phyloP scores from a whole-genome alignment of 2,888 invertebrate species.

The Chrysolina oricalcia region DNA sequence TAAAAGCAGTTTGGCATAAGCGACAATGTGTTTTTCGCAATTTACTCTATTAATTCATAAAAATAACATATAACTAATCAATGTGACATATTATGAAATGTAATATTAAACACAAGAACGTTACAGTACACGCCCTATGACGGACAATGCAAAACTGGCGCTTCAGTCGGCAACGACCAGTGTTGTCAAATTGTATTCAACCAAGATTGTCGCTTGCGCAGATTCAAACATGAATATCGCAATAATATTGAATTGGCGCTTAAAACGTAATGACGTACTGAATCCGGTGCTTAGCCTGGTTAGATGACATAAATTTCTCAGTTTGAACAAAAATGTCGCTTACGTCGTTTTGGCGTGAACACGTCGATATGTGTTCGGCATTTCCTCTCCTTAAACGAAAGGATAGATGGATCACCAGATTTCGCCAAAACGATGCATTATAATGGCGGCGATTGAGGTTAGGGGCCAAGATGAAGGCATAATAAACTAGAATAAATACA shows the following conservation, averaged over 20 bases:
- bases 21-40: neutral
- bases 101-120: neutral
- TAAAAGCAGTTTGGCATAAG: conserved; percentile 6
- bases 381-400: no score
- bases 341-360: neutral
- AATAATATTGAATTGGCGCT: conserved; percentile 7
- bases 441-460: no score
- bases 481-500: no score
- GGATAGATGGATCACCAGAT: no score
- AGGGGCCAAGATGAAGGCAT: no score
- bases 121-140: neutral
- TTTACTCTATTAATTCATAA: neutral
- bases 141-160: neutral
- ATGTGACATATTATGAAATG: no score
- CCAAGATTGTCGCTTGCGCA: neutral
- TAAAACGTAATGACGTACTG: neutral
- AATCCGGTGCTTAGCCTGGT: neutral
- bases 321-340: neutral
- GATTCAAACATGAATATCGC: neutral
- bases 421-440: no score
- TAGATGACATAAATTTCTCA: neutral
- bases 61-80: neutral
- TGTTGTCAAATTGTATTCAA: conserved; percentile 5
- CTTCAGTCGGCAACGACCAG: neutral
- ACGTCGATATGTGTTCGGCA: no score